Evolutionary conservation across 2,888 invertebrate species (phyloP).

Genomic region (Tipula vernalis): DNA sequence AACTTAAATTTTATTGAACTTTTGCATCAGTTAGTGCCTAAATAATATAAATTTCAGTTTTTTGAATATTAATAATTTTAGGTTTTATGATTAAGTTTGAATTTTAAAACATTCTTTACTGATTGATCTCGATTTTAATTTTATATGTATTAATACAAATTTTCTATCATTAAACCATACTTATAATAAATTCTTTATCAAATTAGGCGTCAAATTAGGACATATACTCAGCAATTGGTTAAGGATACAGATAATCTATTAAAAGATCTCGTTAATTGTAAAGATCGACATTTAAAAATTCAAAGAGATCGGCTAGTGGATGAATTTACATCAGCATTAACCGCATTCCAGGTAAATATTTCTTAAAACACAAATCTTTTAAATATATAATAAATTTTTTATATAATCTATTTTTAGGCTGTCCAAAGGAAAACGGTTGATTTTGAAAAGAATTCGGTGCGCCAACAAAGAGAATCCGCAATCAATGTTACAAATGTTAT

Average conservation of each 20-base stretch:
- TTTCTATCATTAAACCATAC: no score
- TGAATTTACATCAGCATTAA: conserved; percentile 81
- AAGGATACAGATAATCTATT: conserved; percentile 83
- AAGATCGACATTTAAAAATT: conserved; percentile 72
- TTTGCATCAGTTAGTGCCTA: no score
- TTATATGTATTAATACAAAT: no score
- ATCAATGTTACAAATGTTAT: conserved; percentile 21
- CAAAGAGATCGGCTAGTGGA: conserved; percentile 80
- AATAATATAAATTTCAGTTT: no score
- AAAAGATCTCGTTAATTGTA: conserved; percentile 65
- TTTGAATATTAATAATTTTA: no score
- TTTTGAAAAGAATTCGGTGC: conserved; percentile 82
- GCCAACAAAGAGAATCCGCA: conserved; percentile 54
- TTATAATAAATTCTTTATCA: no score
- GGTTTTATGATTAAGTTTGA: no score
- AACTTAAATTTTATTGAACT: no score
- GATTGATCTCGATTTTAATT: no score
- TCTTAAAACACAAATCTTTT: no score
- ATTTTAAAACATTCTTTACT: no score
- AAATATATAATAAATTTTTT: not conserved
- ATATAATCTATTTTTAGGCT: conserved; percentile 37
- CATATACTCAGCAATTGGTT: conserved; percentile 87
- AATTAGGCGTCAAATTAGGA: conserved; percentile 79
- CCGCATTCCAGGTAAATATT: conserved; percentile 59
- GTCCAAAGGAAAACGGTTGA: conserved; percentile 78